Base-by-base conservation (phyloP, 2,888 invertebrate species). In the Torymus aiolomorphi region DNA sequence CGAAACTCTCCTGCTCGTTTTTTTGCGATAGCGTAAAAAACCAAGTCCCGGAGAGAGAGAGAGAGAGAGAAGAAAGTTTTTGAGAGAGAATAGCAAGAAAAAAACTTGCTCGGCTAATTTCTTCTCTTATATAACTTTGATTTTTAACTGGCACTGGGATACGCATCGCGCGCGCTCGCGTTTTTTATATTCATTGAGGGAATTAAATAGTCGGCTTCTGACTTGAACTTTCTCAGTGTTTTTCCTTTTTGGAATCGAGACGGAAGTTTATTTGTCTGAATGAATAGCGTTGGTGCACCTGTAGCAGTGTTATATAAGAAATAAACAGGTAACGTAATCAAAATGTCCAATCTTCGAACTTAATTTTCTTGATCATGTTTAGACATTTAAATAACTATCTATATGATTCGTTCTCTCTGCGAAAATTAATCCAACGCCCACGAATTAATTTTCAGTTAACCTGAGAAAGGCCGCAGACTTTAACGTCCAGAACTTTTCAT, bases 111-210 rank as follows among this genome's bases (percentile, higher is more conserved):
- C 67, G 67, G 63, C 78, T 81, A 81, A 81, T 81, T 81, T 81
- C 76, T 76, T 76, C 72, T 31, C 76, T 81, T 69, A 69, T 63
- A 59, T 59, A 78, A 76, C 81, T 81, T 81, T 78, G 76, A 78
- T 81, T 78, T 76, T 78, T 73, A 74, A 76, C 78, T 78, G 66
- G 70, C 3, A 42, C 69, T 69, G 42, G 76, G 62, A 63, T 66
- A 56, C 42, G 63, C 24, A 3, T 3, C 42, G 61, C 13, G 11
- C 20, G 2, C n/a, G 42, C 69, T 2, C 52, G 69, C 2, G 51
- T 18, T 51, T 51, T 62, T 62, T 76, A 73, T 54, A 69, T 83
- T 80, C 83, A 80, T 79, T 80, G 80, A 73, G 80, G 24, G 52
- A 75, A 62, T 79, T 78, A 70, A 76, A 77, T 42, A 54, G 54